Percentiles rank a stretch among this genome's conserved stretches.
These are phyloP conservation scores for Lutjanus erythropterus DNA, from an alignment of 2,113 vertebrate genomes.

Conservation along the genomic window DNA sequence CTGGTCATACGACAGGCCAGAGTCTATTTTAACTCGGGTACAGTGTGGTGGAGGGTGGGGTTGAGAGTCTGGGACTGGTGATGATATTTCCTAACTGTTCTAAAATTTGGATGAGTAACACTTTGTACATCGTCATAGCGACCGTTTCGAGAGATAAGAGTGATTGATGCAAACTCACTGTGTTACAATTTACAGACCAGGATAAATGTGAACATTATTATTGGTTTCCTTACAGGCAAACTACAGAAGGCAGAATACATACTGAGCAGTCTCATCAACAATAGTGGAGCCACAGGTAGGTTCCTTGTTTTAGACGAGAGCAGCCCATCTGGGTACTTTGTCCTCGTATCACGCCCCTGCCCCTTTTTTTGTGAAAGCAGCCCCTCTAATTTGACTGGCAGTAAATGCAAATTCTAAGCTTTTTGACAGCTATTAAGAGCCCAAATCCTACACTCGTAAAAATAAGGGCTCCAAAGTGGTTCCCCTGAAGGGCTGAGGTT, in stretches of 20 bases:
- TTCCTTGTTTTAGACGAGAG: too few relatives aligned
- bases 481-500: too few relatives aligned
- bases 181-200: background rate
- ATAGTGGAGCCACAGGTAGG: slow-evolving; percentile 89
- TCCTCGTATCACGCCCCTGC: too few relatives aligned
- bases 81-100: too few relatives aligned
- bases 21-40: slow-evolving; percentile 90
- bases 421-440: too few relatives aligned
- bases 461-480: too few relatives aligned
- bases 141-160: slow-evolving; percentile 6
- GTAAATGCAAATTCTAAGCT: too few relatives aligned
- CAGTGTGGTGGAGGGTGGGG: background rate
- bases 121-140: background rate
- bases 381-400: too few relatives aligned
- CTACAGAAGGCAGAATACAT: slow-evolving; percentile 95
- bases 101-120: background rate
- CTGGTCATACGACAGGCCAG: slow-evolving; percentile 93
- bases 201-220: background rate
- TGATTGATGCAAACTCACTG: background rate
- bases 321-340: too few relatives aligned
- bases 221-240: slow-evolving; percentile 86
- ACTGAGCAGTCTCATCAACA: slow-evolving; percentile 91
- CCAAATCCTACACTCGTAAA: too few relatives aligned
- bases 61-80: background rate
- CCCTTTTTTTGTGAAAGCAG: too few relatives aligned